These are phyloP conservation scores for Greenwoodochromis staneri DNA, from an alignment of 2,113 vertebrate genomes.

Conservation along the genomic window DNA sequence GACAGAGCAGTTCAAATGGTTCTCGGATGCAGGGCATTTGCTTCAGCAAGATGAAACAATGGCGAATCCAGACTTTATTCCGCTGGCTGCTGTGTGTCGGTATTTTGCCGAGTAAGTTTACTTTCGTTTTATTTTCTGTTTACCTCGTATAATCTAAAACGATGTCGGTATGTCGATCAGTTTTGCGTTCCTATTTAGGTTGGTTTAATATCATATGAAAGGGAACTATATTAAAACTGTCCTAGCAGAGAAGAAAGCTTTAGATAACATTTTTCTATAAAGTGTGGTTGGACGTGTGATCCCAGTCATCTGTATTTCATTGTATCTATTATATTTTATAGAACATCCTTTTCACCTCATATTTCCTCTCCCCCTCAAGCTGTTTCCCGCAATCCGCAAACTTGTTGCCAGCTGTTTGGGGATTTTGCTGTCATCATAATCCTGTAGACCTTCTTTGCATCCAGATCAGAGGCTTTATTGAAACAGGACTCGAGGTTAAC, in stretches of 20 bases:
- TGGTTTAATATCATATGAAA: background rate
- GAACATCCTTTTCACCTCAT: background rate
- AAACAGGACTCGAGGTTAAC: constrained; percentile 13
- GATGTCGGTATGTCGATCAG: background rate
- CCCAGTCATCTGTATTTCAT: background rate
- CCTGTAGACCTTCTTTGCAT: constrained; percentile 11
- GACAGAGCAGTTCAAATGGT: background rate
- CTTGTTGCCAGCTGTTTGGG: constrained; percentile 8
- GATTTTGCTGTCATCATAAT: constrained; percentile 42
- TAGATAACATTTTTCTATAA: background rate
- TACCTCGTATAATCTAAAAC: background rate
- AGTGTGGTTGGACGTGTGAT: background rate
- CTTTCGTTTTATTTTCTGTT: background rate
- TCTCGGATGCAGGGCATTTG: background rate
- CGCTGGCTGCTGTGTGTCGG: constrained; percentile 30
- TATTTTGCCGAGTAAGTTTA: constrained; percentile 56
- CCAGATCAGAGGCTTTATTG: constrained; percentile 17
- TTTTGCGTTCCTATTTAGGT: background rate
- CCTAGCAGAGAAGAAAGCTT: background rate
- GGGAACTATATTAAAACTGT: background rate
- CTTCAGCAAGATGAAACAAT: constrained; percentile 46
- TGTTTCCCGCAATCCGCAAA: background rate
- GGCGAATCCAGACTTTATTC: constrained; percentile 1
- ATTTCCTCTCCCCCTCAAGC: background rate
- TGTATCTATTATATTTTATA: background rate